These are phyloP conservation scores for Drosophila burlai DNA, from an alignment of 1,140 invertebrate species.

Conservation along the genomic window DNA sequence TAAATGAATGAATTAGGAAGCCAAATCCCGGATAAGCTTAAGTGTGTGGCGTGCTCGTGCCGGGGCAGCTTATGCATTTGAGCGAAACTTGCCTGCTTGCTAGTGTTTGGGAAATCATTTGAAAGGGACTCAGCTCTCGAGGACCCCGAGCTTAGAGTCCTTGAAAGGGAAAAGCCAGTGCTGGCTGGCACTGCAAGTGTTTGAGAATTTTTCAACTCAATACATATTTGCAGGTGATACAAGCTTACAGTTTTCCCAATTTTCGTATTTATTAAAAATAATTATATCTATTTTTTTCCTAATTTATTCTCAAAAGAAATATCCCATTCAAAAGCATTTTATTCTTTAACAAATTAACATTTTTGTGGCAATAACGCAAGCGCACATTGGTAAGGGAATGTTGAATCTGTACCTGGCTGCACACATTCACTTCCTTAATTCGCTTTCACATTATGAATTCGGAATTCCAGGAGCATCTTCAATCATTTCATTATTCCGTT, in stretches of 20 bases:
- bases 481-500: conserved; percentile 34
- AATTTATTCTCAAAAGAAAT: background rate
- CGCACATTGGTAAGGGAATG: background rate
- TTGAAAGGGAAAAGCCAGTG: background rate
- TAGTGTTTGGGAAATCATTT: conserved; percentile 29
- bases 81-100: conserved; percentile 6
- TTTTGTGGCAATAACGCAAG: background rate
- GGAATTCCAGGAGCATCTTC: conserved; percentile 15
- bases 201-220: background rate
- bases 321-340: background rate
- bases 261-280: no score
- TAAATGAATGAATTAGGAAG: conserved; percentile 60
- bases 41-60: conserved; percentile 45
- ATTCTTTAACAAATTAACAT: background rate
- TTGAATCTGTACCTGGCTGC: background rate
- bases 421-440: conserved; percentile 11
- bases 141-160: background rate
- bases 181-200: background rate
- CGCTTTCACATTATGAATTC: conserved; percentile 19
- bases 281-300: no score
- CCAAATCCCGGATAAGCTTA: conserved; percentile 58
- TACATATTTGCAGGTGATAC: background rate
- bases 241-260: no score
- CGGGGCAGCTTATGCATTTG: conserved; percentile 23
- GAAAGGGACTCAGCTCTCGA: conserved; percentile 16